These are phyloP conservation scores for Drosophila trapezifrons DNA, from an alignment of 1,140 invertebrate genomes.

Conservation along the genomic window DNA sequence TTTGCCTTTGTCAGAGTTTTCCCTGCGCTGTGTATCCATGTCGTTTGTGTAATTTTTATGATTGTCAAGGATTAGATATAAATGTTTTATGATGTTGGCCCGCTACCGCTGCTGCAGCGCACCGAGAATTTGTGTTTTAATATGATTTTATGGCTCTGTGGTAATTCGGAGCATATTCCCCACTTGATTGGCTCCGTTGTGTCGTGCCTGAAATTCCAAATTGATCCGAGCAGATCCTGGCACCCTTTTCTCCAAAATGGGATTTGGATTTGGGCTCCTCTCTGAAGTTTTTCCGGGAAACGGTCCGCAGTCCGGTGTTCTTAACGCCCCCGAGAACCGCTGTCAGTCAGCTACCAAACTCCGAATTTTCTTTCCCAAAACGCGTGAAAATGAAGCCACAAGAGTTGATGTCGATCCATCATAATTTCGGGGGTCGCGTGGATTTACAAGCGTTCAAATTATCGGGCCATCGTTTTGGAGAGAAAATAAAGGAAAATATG, in stretches of 20 bases:
- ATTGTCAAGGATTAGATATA: constrained; percentile 84
- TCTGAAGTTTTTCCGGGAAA: constrained; percentile 60
- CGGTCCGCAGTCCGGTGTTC: constrained; percentile 56
- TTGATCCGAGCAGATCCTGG: constrained; percentile 56
- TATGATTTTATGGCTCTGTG: constrained; percentile 76
- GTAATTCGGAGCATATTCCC: constrained; percentile 43
- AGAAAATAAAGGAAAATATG: constrained; percentile 44
- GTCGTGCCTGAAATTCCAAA: constrained; percentile 69
- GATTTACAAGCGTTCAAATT: constrained; percentile 81
- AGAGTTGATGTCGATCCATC: constrained; percentile 64
- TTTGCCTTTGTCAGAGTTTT: constrained; percentile 64
- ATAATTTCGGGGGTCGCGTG: constrained; percentile 75
- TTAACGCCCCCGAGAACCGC: constrained; percentile 50
- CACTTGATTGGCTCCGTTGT: constrained; percentile 48
- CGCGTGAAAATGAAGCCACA: constrained; percentile 72
- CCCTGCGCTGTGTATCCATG: constrained; percentile 58
- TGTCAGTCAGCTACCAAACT: constrained; percentile 62
- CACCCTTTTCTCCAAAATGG: constrained; percentile 53
- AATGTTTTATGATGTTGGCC: constrained; percentile 75
- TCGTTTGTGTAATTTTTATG: constrained; percentile 80
- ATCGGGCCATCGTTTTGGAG: constrained; percentile 48
- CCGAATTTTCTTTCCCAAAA: constrained; percentile 36
- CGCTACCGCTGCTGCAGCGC: constrained; percentile 12
- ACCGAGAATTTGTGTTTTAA: constrained; percentile 81
- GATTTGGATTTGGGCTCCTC: constrained; percentile 52